Conservation (phyloP, 2,797 vertebrate genomes). For the Hapalemur alaotrensis region DNA sequence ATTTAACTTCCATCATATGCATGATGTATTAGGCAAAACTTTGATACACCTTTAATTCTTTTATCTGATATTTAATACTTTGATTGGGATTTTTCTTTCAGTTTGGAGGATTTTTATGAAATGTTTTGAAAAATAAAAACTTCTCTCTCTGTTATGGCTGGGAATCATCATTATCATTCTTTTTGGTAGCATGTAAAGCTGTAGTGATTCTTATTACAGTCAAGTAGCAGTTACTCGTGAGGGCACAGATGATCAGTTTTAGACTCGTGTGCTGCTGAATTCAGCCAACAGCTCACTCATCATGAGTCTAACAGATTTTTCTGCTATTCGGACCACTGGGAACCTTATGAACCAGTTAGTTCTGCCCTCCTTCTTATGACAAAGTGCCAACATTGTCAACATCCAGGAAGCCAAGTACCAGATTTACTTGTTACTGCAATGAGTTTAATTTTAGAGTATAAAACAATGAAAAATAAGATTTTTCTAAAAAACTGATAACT, state of each 20-base stretch:
- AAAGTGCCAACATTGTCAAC: slow-evolving; percentile 56
- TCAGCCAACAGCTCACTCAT: slow-evolving; percentile 49
- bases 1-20: neutral
- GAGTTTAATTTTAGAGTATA: neutral
- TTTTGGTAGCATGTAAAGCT: slow-evolving; percentile 34
- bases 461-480: slow-evolving; percentile 32
- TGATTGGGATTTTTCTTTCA: neutral
- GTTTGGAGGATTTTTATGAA: slow-evolving; percentile 28
- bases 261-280: slow-evolving; percentile 34
- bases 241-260: slow-evolving; percentile 46
- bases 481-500: neutral
- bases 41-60: neutral
- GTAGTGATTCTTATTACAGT: slow-evolving; percentile 42
- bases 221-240: slow-evolving; percentile 5
- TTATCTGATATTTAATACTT: neutral
- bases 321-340: slow-evolving; percentile 45
- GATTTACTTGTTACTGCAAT: neutral
- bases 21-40: neutral
- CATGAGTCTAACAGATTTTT: slow-evolving; percentile 68
- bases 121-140: slow-evolving; percentile 13
- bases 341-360: slow-evolving; percentile 57
- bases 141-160: neutral
- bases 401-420: slow-evolving; percentile 13
- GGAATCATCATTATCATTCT: neutral
- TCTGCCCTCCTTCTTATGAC: slow-evolving; percentile 39